phyloP scores from a whole-genome alignment of 2,888 invertebrate genomes.

The Nemoura dubitans region DNA sequence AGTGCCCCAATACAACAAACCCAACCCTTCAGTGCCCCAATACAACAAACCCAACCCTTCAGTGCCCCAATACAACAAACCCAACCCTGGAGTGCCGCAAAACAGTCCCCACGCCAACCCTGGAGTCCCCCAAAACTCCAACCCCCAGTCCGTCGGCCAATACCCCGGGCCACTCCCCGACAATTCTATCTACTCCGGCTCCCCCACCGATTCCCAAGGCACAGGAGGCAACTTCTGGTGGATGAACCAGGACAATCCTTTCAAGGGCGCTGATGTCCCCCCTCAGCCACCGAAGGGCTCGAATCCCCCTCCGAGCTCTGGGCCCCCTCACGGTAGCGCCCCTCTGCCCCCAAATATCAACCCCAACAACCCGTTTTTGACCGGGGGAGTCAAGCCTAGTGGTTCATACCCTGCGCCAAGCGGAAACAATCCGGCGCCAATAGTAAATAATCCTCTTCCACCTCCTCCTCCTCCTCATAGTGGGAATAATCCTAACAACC shows the following conservation, averaged over 20 bases:
- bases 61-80: neutral
- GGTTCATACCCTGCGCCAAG: neutral
- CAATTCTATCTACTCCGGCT: neutral
- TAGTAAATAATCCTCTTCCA: neutral
- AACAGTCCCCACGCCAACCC: neutral
- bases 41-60: neutral
- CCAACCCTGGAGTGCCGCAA: neutral
- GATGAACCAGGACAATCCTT: conserved; percentile 23
- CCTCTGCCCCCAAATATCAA: neutral
- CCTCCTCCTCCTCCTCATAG: neutral
- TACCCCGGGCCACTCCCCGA: neutral
- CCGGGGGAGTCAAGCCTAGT: neutral
- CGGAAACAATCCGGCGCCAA: neutral
- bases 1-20: neutral
- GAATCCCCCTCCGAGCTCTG: neutral
- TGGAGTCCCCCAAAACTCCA: neutral
- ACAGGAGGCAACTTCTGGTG: conserved; percentile 23
- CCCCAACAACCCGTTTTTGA: neutral
- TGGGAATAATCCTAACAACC: conserved; percentile 25
- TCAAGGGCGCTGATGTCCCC: neutral
- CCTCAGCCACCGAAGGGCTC: neutral
- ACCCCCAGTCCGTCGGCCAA: neutral
- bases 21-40: neutral
- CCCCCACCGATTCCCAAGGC: neutral
- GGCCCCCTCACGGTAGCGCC: neutral